Evolutionary conservation across 2,888 invertebrate species (phyloP), one percentile per base, ranked within the genome.

Genomic region (Agrilus mali): DNA sequence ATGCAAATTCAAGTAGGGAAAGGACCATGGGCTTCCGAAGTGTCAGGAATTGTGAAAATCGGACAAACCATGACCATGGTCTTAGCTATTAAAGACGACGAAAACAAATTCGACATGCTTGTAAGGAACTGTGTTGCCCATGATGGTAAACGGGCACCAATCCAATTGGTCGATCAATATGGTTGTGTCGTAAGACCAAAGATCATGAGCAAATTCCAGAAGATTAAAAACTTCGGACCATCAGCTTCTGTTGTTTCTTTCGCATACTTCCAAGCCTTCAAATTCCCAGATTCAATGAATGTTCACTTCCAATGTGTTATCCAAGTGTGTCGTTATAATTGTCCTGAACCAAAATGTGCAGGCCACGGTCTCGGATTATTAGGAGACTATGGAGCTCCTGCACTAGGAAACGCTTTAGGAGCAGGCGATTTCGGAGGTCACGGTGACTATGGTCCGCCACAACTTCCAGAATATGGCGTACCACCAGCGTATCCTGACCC

Each of bases 61-160:
- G 93, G 93, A 17, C 93, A 93, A 64, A 93, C 93, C 0, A 93
- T 93, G 93, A 93, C 93, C 10, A 93, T 93, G 93, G 93, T 93
- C 10, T 71, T 93, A 47, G 93, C 93, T 16, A 93, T 93, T 59
- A 93, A 93, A 67, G 93, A 93, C 55, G 92, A 93, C 56, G 93
- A 93, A 67, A 92, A 90, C 60, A 93, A 93, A 70, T 93, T 93
- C 66, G 93, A 93, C 60, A 93, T 93, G 92, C 67, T 93, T 50
- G 92, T 93, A 32, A 76, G 93, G 50, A 93, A 93, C 64, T 93
- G 93, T 66, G 90, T 93, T 16, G 93, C 93, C 34, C 93, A 93
- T 60, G 93, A 93, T 58, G 93, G 93, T 41, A 92, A 93, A 66
- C 77, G 90, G 46, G 88, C 90, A 33, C 92, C 92, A 4, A 93